These are phyloP conservation scores for Siniperca scherzeri DNA, from an alignment of 2,797 vertebrate genomes.

Conservation along the genomic window DNA sequence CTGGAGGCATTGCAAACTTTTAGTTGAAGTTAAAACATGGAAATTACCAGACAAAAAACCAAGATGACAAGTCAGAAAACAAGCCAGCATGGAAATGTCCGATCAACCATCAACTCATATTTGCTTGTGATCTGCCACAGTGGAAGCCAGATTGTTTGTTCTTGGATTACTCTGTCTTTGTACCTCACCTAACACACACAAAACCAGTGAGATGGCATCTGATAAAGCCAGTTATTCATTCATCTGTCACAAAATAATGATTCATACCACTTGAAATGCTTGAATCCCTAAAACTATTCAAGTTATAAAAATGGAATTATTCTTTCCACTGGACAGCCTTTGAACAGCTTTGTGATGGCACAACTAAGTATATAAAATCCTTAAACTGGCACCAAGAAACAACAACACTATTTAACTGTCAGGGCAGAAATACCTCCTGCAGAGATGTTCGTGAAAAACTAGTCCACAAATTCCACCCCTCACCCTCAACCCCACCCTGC, in stretches of 20 bases:
- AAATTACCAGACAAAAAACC: conserved; percentile 17
- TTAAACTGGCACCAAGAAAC: conserved; percentile 60
- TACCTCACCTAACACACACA: conserved; percentile 47
- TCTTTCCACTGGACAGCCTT: conserved; percentile 50
- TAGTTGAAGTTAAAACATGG: conserved; percentile 18
- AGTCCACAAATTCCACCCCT: conserved; percentile 59
- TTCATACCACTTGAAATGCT: conserved; percentile 47
- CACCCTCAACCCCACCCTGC: conserved; percentile 56
- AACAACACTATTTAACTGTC: conserved; percentile 57
- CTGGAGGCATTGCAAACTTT: conserved; percentile 2
- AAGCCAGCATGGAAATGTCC: conserved; percentile 34
- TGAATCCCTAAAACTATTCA: conserved; percentile 30
- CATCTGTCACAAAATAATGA: conserved; percentile 47
- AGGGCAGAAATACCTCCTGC: conserved; percentile 63
- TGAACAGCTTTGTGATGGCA: conserved; percentile 39
- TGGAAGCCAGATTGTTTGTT: conserved; percentile 58
- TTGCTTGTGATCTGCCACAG: conserved; percentile 33
- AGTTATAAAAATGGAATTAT: conserved; percentile 44
- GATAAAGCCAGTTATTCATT: conserved; percentile 37
- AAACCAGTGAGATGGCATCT: conserved; percentile 41
- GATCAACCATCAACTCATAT: conserved; percentile 51
- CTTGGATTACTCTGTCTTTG: conserved; percentile 47
- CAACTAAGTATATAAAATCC: conserved; percentile 49
- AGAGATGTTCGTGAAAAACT: conserved; percentile 69
- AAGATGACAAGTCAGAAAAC: conserved; percentile 27